A percentile compares a stretch with the other conserved stretches of the same genome.
Conservation (phyloP, 2,113 vertebrate genomes). For the Merops nubicus region DNA sequence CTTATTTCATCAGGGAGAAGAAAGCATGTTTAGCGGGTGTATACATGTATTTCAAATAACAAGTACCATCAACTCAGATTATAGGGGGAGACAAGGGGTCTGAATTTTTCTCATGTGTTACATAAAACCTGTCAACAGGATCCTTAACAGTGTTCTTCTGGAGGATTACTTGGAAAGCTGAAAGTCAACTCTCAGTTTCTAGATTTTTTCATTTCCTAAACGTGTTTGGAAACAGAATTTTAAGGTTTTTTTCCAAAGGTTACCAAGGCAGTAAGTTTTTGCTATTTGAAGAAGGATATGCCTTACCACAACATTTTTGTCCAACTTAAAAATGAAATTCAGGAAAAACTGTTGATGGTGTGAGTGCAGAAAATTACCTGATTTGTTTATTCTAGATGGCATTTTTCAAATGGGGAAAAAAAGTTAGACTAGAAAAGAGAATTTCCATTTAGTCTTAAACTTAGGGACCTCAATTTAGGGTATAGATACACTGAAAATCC, state of each 20-base stretch:
- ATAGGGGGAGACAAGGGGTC: neutral
- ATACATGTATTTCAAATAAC: neutral
- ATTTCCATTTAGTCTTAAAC: neutral
- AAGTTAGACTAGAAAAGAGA: neutral
- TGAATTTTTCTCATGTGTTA: neutral
- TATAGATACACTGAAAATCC: neutral
- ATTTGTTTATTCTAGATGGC: neutral
- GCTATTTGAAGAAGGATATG: neutral
- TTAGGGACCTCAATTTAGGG: neutral
- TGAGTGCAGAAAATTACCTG: rapidly evolving
- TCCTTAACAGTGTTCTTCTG: neutral
- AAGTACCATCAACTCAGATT: constrained; percentile 3
- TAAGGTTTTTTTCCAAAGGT: neutral
- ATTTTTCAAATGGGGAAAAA: neutral
- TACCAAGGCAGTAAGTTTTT: neutral
- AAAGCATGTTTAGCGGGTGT: neutral
- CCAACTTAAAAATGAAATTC: neutral
- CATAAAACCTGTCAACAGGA: neutral
- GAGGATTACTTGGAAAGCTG: neutral
- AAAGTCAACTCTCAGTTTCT: neutral
- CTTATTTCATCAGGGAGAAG: neutral
- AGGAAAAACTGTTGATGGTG: rapidly evolving
- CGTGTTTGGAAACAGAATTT: neutral
- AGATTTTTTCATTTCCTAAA: neutral
- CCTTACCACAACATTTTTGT: neutral